Conservation (phyloP, 2,113 vertebrate species). For the Lontra canadensis region DNA sequence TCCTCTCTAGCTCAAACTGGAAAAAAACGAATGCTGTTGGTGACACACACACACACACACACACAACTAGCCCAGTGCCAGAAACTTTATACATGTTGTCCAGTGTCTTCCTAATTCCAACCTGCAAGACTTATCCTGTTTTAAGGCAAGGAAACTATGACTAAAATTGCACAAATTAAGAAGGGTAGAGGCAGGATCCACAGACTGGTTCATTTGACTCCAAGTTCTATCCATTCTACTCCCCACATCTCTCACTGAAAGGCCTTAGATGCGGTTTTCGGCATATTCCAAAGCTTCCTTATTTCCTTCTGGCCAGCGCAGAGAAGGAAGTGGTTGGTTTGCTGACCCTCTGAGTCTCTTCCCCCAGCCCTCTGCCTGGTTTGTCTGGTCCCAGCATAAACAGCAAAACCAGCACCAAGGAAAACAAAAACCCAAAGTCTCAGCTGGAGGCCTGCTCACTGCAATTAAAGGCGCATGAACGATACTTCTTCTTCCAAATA, state of each 20-base stretch:
- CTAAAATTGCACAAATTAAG: neutral
- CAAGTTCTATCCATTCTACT: neutral
- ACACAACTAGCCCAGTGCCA: neutral
- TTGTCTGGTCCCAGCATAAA: neutral
- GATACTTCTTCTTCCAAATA: neutral
- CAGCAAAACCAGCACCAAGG: neutral
- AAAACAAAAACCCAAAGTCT: neutral
- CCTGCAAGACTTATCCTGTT: neutral
- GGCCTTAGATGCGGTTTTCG: neutral
- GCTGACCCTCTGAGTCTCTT: no score
- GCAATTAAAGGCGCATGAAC: neutral
- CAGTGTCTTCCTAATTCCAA: neutral
- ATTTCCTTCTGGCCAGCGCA: neutral
- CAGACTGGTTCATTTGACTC: no score
- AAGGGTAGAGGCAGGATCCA: neutral
- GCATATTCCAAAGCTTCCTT: neutral
- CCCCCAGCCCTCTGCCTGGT: neutral
- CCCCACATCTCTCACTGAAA: neutral
- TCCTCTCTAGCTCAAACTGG: neutral
- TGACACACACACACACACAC: neutral
- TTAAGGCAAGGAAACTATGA: neutral
- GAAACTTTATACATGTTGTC: neutral
- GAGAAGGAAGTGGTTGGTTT: neutral
- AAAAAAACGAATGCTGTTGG: neutral
- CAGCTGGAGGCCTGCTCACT: neutral